Conservation (phyloP, 2,113 vertebrate species). For the Pica pica region DNA sequence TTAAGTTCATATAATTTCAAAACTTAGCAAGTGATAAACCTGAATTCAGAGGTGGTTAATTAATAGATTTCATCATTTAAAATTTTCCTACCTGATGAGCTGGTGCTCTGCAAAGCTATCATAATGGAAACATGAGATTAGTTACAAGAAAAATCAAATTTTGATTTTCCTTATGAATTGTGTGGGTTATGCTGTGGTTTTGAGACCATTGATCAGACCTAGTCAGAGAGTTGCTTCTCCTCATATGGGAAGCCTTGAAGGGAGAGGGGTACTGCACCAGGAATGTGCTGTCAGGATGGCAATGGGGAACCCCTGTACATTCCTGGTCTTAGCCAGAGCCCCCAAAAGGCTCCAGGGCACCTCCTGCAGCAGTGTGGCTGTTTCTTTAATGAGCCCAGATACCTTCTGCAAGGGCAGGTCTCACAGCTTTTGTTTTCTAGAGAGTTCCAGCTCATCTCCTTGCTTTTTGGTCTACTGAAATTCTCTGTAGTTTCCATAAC, state of each 20-base stretch:
- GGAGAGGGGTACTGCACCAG: not conserved
- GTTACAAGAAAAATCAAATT: not conserved
- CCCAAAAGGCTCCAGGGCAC: not conserved
- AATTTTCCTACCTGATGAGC: not conserved
- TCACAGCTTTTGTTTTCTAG: not conserved
- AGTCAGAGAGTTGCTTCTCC: not conserved
- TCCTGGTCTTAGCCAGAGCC: not conserved
- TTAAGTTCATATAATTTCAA: not conserved
- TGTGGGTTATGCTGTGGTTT: not conserved
- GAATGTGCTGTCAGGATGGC: not conserved
- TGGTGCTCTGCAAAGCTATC: not conserved
- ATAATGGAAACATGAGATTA: not conserved
- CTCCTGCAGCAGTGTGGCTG: not conserved
- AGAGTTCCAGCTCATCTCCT: not conserved
- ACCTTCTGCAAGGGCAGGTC: not conserved
- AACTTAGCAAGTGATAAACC: not conserved
- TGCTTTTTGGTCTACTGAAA: not conserved
- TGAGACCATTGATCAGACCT: not conserved
- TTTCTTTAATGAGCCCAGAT: not conserved
- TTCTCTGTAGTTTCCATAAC: not conserved
- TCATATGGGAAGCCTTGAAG: not conserved
- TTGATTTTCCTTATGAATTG: not conserved
- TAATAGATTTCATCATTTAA: not conserved
- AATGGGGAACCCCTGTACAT: accelerated
- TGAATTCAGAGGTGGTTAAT: not conserved